Evolutionary conservation across 2,797 vertebrate genomes (phyloP), one percentile per base, ranked within the genome.

Genomic region (Craterocephalus amniculus): DNA sequence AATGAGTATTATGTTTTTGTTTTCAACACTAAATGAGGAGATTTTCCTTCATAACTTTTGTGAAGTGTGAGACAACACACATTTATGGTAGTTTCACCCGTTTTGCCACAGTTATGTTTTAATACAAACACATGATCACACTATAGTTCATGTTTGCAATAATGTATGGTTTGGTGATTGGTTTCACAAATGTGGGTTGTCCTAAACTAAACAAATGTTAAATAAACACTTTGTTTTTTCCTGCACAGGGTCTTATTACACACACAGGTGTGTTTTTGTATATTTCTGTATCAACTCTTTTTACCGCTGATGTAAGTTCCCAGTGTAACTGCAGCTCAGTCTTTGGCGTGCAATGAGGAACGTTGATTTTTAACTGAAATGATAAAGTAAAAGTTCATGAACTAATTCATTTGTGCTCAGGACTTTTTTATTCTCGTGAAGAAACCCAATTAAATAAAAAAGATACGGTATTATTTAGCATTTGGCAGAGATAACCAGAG

Each of bases 301-400:
- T 80, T 78, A 63, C 34, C 48, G 59, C 63, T 69, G 58, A 27
- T 78, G 76, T 57, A 27, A 1, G 36, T 45, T 52, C 38, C 70
- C 59, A 10, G 54, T 79, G 68, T 64, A 76, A 58, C 68, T 72
- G 55, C 56, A n/a, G 52, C 64, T 54, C 63, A 36, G 67, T 70
- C 58, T 26, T 57, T 60, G 58, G 38, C 82, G 36, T 85, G 61
- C 74, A 66, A 27, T 24, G 66, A 80, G 68, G 51, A 75, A 58
- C 6, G 58, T 58, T 73, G 71, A 80, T 78, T 79, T 67, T 26
- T 72, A 63, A 67, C 67, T 69, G 65, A 69, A 68, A 67, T 67
- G 48, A 83, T 80, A 79, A 85, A 88, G 74, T 70, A 76, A 83
- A 67, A 84, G 70, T 67, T 81, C 72, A 48, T 38, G 16, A 84